Conservation (phyloP, 2,888 invertebrate genomes). For the Nephrocerus scutellatus region DNA sequence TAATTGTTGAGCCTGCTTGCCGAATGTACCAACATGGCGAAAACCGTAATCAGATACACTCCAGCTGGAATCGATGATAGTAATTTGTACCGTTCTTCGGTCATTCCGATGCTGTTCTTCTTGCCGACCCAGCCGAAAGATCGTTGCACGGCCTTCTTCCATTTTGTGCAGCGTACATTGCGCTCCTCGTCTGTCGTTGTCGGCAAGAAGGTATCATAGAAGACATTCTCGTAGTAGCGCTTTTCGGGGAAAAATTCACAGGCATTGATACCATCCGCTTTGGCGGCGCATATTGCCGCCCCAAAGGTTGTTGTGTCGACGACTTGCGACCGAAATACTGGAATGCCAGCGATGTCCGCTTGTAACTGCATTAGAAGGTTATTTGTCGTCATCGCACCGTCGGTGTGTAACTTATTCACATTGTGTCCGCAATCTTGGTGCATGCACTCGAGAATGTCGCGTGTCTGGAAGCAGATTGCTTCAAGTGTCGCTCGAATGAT, state of each 20-base stretch:
- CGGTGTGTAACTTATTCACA: slow-evolving; percentile 72
- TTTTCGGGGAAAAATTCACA: slow-evolving; percentile 57
- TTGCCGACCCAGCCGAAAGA: slow-evolving; percentile 79
- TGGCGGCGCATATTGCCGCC: slow-evolving; percentile 79
- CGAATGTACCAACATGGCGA: slow-evolving; percentile 52
- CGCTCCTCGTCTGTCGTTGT: slow-evolving; percentile 70
- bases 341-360: slow-evolving; percentile 82
- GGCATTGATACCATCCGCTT: slow-evolving; percentile 61
- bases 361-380: slow-evolving; percentile 86
- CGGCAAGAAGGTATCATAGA: slow-evolving; percentile 68
- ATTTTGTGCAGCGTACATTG: slow-evolving; percentile 71
- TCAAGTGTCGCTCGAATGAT: slow-evolving; percentile 86
- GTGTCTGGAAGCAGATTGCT: slow-evolving; percentile 89
- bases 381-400: slow-evolving; percentile 86
- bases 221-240: slow-evolving; percentile 35
- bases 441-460: slow-evolving; percentile 86
- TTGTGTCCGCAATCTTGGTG: slow-evolving; percentile 77
- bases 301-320: slow-evolving; percentile 86
- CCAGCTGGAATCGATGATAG: slow-evolving; percentile 73
- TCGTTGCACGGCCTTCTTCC: slow-evolving; percentile 88
- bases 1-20: no score
- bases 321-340: slow-evolving; percentile 75
- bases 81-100: slow-evolving; percentile 73
- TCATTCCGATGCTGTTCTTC: slow-evolving; percentile 68
- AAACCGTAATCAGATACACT: slow-evolving; percentile 66